These are phyloP conservation scores for Mesochorus sp. DNA, from an alignment of 2,888 invertebrate species.

Conservation along the genomic window DNA sequence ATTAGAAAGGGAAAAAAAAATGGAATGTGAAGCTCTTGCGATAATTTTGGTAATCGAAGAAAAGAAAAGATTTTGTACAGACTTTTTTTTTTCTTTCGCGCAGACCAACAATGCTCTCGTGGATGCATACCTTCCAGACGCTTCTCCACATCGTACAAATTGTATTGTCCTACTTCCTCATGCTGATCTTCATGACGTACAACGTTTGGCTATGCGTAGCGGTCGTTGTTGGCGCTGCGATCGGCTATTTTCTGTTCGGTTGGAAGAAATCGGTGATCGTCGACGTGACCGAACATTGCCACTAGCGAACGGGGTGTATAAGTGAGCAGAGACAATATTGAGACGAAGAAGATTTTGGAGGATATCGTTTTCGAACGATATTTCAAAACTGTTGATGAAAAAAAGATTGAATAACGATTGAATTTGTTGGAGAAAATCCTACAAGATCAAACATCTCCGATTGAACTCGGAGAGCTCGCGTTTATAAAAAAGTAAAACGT, in stretches of 20 bases:
- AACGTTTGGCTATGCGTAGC: constrained; percentile 96
- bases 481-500: too few relatives aligned
- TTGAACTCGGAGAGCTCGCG: too few relatives aligned
- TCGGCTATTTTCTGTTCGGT: constrained; percentile 97
- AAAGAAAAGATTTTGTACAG: background rate
- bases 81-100: constrained; percentile 72
- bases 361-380: constrained; percentile 34
- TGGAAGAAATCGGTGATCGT: constrained; percentile 97
- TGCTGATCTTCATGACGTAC: constrained; percentile 99
- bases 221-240: constrained; percentile 93
- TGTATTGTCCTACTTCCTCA: constrained; percentile 94
- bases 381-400: too few relatives aligned
- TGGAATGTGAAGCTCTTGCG: too few relatives aligned
- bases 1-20: too few relatives aligned
- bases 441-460: too few relatives aligned
- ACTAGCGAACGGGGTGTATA: constrained; percentile 83
- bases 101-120: constrained; percentile 93
- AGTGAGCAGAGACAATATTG: background rate
- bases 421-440: too few relatives aligned
- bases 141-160: constrained; percentile 94
- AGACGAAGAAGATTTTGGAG: background rate
- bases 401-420: too few relatives aligned
- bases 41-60: background rate
- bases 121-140: constrained; percentile 93
- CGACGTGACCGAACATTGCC: constrained; percentile 97